phyloP scores from a whole-genome alignment of 2,888 invertebrate species.

The Trisateles emortualis region DNA sequence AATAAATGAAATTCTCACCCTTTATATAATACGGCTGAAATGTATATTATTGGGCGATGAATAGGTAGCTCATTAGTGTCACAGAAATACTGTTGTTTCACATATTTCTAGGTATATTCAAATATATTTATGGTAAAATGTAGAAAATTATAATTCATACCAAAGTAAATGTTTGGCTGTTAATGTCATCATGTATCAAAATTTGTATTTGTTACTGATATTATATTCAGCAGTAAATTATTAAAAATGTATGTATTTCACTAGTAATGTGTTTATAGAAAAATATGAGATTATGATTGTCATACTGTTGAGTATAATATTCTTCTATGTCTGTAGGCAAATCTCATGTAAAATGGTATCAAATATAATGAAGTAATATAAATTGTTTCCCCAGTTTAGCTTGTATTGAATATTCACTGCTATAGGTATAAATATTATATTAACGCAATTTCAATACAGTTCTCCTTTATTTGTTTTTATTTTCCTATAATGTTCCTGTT shows the following conservation, averaged over 20 bases:
- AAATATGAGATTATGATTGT: slow-evolving; percentile 14
- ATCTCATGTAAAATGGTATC: slow-evolving; percentile 37
- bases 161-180: slow-evolving; percentile 71
- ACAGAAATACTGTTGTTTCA: slow-evolving; percentile 47
- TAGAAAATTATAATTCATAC: slow-evolving; percentile 59
- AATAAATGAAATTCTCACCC: slow-evolving; percentile 43
- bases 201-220: slow-evolving; percentile 47
- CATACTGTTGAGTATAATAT: slow-evolving; percentile 42
- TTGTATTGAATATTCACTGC: slow-evolving; percentile 21
- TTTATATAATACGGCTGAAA: slow-evolving; percentile 42
- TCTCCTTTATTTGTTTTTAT: slow-evolving; percentile 21
- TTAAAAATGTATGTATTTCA: slow-evolving; percentile 12
- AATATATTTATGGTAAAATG: slow-evolving; percentile 51
- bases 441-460: slow-evolving; percentile 23
- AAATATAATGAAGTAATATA: slow-evolving; percentile 37
- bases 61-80: slow-evolving; percentile 47
- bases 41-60: slow-evolving; percentile 37
- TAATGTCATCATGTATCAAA: slow-evolving; percentile 59
- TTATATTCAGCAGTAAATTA: slow-evolving; percentile 36
- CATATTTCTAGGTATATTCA: slow-evolving; percentile 53
- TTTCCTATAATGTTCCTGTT: slow-evolving; percentile 54
- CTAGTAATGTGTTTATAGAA: slow-evolving; percentile 3
- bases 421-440: slow-evolving; percentile 15
- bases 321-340: slow-evolving; percentile 36
- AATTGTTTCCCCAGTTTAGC: slow-evolving; percentile 31